Evolutionary conservation across 2,888 invertebrate genomes (phyloP), one percentile per base, ranked within the genome.

Genomic region (Geotrupes spiniger): DNA sequence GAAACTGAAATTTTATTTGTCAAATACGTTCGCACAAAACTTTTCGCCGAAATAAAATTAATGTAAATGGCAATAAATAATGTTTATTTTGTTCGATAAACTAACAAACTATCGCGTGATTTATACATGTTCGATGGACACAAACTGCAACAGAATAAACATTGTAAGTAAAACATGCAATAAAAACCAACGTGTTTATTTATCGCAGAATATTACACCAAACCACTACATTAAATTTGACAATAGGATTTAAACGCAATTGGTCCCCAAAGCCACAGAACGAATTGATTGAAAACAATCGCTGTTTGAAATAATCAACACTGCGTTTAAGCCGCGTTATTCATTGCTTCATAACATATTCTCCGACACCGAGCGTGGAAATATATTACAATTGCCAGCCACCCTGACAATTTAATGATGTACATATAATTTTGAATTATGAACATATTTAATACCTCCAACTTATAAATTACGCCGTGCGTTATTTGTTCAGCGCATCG

Each of bases 271-370:
- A 42, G 31, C 42, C 42, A 17, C 42, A 29, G 21, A 11, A 31
- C 28, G 31, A 27, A 42, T 42, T 42, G 42, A 42, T 42, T 42
- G 42, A 42, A 42, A 42, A 42, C 42, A 42, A 42, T 31, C 42
- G 42, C 31, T 31, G 12, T 15, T 31, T 25, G 39, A 39, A 39
- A 39, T 39, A 26, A 26, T 39, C 39, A 39, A 39, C 27, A 11
- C 39, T 10, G 14, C 27, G 39, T 39, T 39, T 39, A 39, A 39
- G 27, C 33, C 8, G 11, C 33, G 27, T 39, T 26, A 26, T 39
- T 39, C 27, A 39, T 39, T 39, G 39, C 27, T 39, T 39, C 26
- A 25, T 10, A 39, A 39, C 39, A 39, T 39, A 39, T 39, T 39
- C 26, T 21, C 21, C 14, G 27, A 10, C 29, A 17, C 14, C 9